A percentile compares a stretch with the other conserved stretches of the same genome.
phyloP scores from a whole-genome alignment of 1,140 invertebrate species.

The Brachionus rubens region DNA sequence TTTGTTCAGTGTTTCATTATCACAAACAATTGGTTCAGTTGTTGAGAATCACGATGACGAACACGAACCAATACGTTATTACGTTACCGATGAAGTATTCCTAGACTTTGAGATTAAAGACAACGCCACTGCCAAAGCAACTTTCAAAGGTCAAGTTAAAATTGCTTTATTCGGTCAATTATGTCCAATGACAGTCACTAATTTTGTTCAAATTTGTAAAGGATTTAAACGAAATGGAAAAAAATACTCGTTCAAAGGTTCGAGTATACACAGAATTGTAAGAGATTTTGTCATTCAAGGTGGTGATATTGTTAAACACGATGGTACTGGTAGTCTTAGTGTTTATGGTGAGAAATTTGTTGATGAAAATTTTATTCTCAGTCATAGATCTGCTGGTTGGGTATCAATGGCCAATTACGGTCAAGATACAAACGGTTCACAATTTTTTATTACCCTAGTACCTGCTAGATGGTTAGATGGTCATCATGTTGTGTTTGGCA shows the following conservation, averaged over 20 bases:
- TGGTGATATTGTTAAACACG: constrained; percentile 25
- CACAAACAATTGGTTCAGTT: background rate
- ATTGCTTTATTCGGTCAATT: constrained; percentile 60
- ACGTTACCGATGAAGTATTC: constrained; percentile 23
- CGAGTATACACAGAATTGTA: constrained; percentile 81
- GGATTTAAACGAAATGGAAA: constrained; percentile 35
- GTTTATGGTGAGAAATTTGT: constrained; percentile 84
- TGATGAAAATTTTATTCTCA: constrained; percentile 55
- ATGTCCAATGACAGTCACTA: constrained; percentile 58
- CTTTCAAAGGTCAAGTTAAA: constrained; percentile 51
- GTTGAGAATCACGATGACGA: background rate
- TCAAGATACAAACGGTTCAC: constrained; percentile 57
- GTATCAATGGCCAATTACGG: constrained; percentile 57
- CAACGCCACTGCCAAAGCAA: constrained; percentile 32
- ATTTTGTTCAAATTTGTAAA: constrained; percentile 51
- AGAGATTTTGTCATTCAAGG: constrained; percentile 75
- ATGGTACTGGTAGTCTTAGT: constrained; percentile 63
- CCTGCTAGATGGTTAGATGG: constrained; percentile 90
- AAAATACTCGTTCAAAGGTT: constrained; percentile 57
- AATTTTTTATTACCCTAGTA: constrained; percentile 58
- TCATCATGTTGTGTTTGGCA: constrained; percentile 88
- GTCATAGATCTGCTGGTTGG: constrained; percentile 52
- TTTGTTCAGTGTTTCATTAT: background rate
- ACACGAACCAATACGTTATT: constrained; percentile 5
- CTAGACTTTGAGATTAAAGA: constrained; percentile 49